These are phyloP conservation scores for Acrocephalus kingi DNA, from an alignment of 2,113 vertebrate genomes.

Conservation along the genomic window DNA sequence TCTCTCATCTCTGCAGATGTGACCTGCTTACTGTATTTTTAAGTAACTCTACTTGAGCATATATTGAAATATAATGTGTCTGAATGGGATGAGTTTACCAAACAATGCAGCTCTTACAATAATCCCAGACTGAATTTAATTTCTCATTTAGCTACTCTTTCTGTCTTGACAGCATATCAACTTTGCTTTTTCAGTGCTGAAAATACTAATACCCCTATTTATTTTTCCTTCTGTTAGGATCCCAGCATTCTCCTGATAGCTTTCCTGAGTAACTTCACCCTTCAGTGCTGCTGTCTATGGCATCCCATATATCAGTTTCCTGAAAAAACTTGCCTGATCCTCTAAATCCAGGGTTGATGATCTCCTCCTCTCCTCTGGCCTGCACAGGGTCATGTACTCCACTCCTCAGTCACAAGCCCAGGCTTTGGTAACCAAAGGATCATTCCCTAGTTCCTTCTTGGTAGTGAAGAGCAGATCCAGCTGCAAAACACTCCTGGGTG, in stretches of 20 bases:
- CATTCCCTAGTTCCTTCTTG: neutral
- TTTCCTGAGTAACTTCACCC: neutral
- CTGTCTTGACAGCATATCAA: neutral
- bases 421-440: neutral
- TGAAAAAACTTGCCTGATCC: neutral
- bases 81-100: neutral
- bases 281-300: neutral
- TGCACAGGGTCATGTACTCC: neutral
- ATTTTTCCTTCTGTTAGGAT: neutral
- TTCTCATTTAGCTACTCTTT: neutral
- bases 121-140: neutral
- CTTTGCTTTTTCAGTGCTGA: neutral
- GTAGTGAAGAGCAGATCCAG: neutral
- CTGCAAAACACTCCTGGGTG: neutral
- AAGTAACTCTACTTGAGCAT: neutral
- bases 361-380: neutral
- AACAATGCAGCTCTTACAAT: neutral
- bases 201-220: neutral
- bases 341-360: neutral
- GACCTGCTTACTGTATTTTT: neutral
- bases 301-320: neutral
- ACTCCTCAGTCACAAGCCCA: neutral
- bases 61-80: neutral
- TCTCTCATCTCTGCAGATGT: neutral
- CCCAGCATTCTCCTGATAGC: neutral